These are phyloP conservation scores for Lophura swinhoii DNA, from an alignment of 2,797 vertebrate genomes.

Conservation along the genomic window DNA sequence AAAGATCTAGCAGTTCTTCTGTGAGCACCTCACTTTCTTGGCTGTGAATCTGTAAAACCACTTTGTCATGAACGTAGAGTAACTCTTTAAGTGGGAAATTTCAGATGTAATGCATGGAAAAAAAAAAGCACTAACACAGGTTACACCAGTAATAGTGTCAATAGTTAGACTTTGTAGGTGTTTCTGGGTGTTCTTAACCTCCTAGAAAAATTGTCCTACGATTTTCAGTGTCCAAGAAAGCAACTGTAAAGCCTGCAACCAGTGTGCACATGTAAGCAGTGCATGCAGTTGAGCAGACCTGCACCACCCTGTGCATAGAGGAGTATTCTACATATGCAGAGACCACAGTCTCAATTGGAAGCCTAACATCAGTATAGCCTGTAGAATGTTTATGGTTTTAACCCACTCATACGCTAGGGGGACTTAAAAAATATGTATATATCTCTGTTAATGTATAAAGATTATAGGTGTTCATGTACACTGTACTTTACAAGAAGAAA, in stretches of 20 bases:
- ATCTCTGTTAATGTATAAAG: constrained; percentile 38
- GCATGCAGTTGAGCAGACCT: not conserved
- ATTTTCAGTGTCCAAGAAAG: not conserved
- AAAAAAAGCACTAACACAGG: not conserved
- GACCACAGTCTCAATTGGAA: not conserved
- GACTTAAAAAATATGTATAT: not conserved
- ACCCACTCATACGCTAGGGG: not conserved
- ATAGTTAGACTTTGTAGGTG: fast-evolving
- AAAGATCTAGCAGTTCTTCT: not conserved
- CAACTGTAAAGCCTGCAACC: fast-evolving
- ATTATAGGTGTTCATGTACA: constrained; percentile 21
- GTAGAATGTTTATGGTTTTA: constrained; percentile 17
- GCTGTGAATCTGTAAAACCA: not conserved
- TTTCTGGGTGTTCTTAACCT: not conserved
- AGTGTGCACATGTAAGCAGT: fast-evolving
- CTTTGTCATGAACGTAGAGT: not conserved
- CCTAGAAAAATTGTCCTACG: not conserved
- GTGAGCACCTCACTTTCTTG: not conserved
- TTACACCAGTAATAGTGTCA: fast-evolving
- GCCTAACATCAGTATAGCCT: not conserved
- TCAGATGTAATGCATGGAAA: not conserved
- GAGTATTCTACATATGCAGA: not conserved
- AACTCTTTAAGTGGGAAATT: not conserved
- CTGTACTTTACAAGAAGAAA: constrained; percentile 57
- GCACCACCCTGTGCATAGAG: fast-evolving